phyloP scores from a whole-genome alignment of 2,888 invertebrate species.

The Himalopsyche kuldschensis region DNA sequence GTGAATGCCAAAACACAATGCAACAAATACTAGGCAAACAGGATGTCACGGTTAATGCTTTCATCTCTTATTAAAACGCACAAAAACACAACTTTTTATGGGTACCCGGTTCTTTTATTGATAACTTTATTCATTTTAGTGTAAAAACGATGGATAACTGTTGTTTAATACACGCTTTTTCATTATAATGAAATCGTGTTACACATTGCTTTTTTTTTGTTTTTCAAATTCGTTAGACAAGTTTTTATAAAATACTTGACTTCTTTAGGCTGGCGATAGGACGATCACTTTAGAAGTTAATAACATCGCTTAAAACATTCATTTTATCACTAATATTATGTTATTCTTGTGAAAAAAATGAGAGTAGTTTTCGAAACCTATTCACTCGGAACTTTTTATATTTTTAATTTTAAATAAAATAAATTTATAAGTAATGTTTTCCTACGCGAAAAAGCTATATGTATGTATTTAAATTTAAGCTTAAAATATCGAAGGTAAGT shows the following conservation, averaged over 20 bases:
- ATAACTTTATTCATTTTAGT: not conserved
- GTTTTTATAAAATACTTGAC: not conserved
- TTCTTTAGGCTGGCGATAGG: too few relatives aligned
- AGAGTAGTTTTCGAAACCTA: too few relatives aligned
- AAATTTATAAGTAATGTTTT: too few relatives aligned
- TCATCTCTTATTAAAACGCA: not conserved
- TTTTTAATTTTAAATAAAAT: too few relatives aligned
- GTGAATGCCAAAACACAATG: conserved; percentile 15
- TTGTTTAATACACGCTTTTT: not conserved
- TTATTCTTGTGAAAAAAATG: too few relatives aligned
- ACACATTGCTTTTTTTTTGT: not conserved
- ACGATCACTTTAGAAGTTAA: too few relatives aligned
- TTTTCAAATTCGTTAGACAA: not conserved
- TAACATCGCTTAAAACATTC: too few relatives aligned
- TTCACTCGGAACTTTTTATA: too few relatives aligned
- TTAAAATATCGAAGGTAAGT: too few relatives aligned
- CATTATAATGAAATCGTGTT: not conserved
- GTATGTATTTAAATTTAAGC: too few relatives aligned
- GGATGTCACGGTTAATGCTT: conserved; percentile 35
- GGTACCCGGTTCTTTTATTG: not conserved
- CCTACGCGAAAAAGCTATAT: too few relatives aligned
- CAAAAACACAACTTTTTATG: not conserved
- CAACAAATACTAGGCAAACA: conserved; percentile 34
- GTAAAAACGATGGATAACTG: not conserved
- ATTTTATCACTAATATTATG: too few relatives aligned